These are phyloP conservation scores for Spermophilus dauricus DNA, from an alignment of 2,113 vertebrate genomes.

Conservation along the genomic window DNA sequence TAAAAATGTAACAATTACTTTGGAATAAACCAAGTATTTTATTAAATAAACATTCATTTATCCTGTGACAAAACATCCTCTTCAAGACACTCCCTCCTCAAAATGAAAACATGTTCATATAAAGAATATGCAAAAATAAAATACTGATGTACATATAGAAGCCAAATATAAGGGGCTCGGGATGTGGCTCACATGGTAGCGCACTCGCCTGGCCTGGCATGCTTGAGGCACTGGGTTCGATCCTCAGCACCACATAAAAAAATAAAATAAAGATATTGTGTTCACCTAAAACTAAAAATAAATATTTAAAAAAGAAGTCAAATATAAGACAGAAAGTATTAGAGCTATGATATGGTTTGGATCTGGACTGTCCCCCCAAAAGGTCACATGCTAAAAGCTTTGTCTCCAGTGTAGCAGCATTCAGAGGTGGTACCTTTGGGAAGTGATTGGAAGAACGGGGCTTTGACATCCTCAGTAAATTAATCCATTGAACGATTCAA, in stretches of 20 bases:
- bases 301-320: background rate
- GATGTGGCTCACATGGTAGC: too few species aligned
- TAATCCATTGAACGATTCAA: background rate
- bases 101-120: background rate
- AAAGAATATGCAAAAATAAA: background rate
- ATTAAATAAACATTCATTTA: constrained; percentile 7
- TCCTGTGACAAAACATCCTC: background rate
- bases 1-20: background rate
- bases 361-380: background rate
- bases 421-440: background rate
- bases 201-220: too few species aligned
- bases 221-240: too few species aligned
- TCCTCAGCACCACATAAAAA: too few species aligned
- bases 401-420: background rate
- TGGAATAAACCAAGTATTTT: background rate
- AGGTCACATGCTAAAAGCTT: background rate
- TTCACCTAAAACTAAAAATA: too few species aligned
- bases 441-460: background rate
- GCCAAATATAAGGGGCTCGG: background rate
- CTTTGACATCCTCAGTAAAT: background rate
- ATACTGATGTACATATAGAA: background rate
- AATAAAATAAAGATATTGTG: too few species aligned
- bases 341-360: background rate
- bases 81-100: background rate
- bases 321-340: background rate